These are phyloP conservation scores for Rhegmatorhina hoffmannsi DNA, from an alignment of 2,113 vertebrate species.

Conservation along the genomic window DNA sequence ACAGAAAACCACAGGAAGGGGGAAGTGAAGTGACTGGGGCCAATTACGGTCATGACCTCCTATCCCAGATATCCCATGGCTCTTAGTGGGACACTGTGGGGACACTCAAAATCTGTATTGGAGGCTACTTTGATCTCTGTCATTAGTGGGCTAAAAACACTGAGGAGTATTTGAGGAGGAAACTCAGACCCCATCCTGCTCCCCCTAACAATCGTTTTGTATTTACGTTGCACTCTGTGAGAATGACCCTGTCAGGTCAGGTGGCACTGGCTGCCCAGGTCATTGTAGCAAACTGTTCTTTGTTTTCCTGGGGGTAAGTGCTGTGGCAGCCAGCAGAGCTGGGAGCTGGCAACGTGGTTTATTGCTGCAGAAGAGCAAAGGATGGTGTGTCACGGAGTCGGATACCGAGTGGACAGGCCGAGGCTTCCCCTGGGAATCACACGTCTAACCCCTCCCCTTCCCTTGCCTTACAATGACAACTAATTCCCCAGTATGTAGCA, in stretches of 20 bases:
- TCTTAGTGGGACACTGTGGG: not conserved
- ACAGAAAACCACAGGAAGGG: not conserved
- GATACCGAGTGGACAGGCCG: not conserved
- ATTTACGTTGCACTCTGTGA: not conserved
- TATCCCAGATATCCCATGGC: not conserved
- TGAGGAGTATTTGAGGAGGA: not conserved
- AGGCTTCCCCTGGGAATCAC: not conserved
- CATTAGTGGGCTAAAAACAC: not conserved
- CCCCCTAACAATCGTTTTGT: not conserved
- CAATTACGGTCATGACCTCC: not conserved
- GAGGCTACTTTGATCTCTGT: not conserved
- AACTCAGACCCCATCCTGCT: not conserved
- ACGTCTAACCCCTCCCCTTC: not conserved
- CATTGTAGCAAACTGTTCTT: not conserved
- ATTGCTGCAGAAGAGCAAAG: not conserved
- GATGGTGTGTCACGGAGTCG: not conserved
- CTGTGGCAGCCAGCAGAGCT: not conserved
- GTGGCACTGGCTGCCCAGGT: not conserved
- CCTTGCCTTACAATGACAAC: not conserved
- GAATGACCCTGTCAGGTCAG: not conserved
- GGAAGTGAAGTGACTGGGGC: not conserved
- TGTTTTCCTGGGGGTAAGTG: not conserved
- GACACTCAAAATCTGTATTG: not conserved
- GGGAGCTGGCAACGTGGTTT: not conserved
- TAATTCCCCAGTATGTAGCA: slow-evolving; percentile 25